Percentiles rank a stretch among this genome's conserved stretches.
Evolutionary conservation across 2,888 invertebrate species (phyloP).

Genomic region (Epistrophella euchroma): DNA sequence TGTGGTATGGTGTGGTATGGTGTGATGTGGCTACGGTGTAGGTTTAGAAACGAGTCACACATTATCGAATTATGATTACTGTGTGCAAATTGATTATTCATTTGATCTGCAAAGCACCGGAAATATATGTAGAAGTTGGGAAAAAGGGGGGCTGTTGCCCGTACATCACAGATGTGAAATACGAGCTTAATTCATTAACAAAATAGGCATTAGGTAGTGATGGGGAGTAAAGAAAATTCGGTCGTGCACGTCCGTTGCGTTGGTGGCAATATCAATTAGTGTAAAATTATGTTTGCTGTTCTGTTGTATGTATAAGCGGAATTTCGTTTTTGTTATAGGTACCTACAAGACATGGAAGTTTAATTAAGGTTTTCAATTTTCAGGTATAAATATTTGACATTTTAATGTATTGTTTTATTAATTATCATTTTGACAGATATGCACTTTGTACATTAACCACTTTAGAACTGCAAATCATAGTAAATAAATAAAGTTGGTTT

Average conservation of each 20-base stretch:
- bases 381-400: not conserved
- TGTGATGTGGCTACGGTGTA: not conserved
- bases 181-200: constrained; percentile 12
- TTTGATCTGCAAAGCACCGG: constrained; percentile 5
- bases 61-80: constrained; percentile 47
- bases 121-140: constrained; percentile 12
- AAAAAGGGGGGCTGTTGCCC: not conserved
- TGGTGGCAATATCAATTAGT: constrained; percentile 30
- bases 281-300: constrained; percentile 8
- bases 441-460: no score
- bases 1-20: not conserved
- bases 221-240: not conserved
- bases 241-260: not conserved
- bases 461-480: no score
- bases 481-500: no score
- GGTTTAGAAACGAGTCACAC: constrained; percentile 24
- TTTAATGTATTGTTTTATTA: not conserved
- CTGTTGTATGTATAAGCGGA: not conserved
- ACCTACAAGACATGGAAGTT: constrained; percentile 14
- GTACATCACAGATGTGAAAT: constrained; percentile 6
- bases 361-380: constrained; percentile 16
- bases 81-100: constrained; percentile 35
- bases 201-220: not conserved
- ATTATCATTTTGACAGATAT: not conserved
- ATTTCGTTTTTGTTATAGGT: constrained; percentile 6